Evolutionary conservation across 2,113 vertebrate species (phyloP), one percentile per base, ranked within the genome.

Genomic region (Lota lota): DNA sequence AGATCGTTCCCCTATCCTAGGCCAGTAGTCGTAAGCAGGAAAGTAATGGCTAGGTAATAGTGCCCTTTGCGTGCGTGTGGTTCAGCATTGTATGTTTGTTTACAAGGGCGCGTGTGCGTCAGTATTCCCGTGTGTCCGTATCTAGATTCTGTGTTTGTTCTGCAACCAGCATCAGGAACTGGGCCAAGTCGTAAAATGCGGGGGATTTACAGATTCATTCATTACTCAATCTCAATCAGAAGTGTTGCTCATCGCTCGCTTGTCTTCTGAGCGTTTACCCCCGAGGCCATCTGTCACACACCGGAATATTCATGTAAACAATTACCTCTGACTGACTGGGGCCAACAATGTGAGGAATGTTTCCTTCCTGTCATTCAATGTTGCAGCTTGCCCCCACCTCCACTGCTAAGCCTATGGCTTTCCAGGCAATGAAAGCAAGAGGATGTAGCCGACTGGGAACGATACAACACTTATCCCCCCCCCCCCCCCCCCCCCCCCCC

Each of bases 301-400:
- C 71, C 17, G 6, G 65, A 81, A 88, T 78, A 87, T 88, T 84
- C 70, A 87, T 81, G 88, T 78, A 85, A 91, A 90, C 87, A 88
- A 84, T 87, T 89, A 88, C 58, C 66, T 73, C 65, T 69, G 75
- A 87, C 79, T 72, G 67, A 69, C 65, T 77, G 64, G 24, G 28
- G 65, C 77, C 72, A 85, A 79, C 80, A 78, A 86, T 79, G 77
- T 63, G 62, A 80, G 81, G 85, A 88, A 87, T 89, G 78, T 67
- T 73, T 61, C 80, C 28, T 73, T 14, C 61, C 14, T 5, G 1
- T 33, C 72, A 40, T 19, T 63, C 28, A 74, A 63, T 85, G 79
- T 86, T 74, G 67, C 63, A 72, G 76, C 83, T 69, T 80, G 78
- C n/a, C 77, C 79, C 70, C 67, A 53, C 51, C 51, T 33, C 12